phyloP scores from a whole-genome alignment of 1,140 invertebrate species.

The Lucilia cuprina region DNA sequence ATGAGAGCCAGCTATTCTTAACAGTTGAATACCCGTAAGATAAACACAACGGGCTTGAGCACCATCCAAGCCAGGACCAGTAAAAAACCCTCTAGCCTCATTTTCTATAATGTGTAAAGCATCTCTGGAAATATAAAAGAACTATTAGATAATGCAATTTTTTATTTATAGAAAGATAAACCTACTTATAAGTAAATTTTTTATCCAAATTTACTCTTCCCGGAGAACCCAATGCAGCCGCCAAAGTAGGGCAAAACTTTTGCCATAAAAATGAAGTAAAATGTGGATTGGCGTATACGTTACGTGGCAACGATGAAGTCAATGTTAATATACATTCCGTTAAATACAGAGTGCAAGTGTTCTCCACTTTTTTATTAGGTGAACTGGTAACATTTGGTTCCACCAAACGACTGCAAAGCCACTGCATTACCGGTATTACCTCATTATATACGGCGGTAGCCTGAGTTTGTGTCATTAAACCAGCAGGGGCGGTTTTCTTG shows the following conservation, averaged over 20 bases:
- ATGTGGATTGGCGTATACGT: constrained; percentile 80
- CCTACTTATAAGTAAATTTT: constrained; percentile 62
- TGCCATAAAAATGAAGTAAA: constrained; percentile 90
- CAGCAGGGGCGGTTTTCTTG: constrained; percentile 58
- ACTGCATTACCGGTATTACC: constrained; percentile 87
- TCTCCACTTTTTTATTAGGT: constrained; percentile 67
- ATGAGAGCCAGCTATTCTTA: constrained; percentile 84
- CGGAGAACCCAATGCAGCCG: constrained; percentile 84
- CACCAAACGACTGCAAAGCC: constrained; percentile 83
- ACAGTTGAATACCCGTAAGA: constrained; percentile 77
- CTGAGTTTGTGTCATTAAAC: constrained; percentile 63
- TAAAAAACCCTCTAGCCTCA: constrained; percentile 60
- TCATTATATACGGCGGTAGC: constrained; percentile 89
- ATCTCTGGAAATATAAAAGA: constrained; percentile 45
- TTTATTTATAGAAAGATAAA: too few species aligned
- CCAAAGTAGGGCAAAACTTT: constrained; percentile 86
- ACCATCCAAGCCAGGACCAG: constrained; percentile 57
- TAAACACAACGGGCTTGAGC: constrained; percentile 61
- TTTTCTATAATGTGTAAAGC: constrained; percentile 62
- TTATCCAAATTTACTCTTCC: constrained; percentile 63
- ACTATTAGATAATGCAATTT: too few species aligned
- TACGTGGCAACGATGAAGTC: constrained; percentile 80
- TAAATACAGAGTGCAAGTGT: constrained; percentile 74
- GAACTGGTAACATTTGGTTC: constrained; percentile 69
- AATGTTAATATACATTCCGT: constrained; percentile 87